Percentiles rank a stretch among this genome's conserved stretches.
Conservation (phyloP, 1,140 invertebrate species). For the Phortica variegata region DNA sequence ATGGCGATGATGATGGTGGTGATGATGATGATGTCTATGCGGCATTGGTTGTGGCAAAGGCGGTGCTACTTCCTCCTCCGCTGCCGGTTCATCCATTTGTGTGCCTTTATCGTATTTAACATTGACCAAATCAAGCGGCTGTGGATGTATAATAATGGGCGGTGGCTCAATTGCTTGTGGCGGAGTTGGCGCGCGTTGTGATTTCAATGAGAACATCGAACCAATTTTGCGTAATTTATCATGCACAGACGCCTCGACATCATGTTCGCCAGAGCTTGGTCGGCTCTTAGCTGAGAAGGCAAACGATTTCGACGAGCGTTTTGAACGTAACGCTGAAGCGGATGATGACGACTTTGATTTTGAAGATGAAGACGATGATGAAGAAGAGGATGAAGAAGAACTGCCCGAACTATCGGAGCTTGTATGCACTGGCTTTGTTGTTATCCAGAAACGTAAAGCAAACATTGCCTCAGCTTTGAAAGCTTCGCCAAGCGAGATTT, state of each 20-base stretch:
- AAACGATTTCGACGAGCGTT: conserved; percentile 35
- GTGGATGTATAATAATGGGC: neutral
- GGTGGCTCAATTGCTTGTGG: conserved; percentile 13
- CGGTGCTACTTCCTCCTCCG: neutral
- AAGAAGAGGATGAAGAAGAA: conserved; percentile 27
- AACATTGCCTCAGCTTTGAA: conserved; percentile 62
- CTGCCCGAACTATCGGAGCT: conserved; percentile 27
- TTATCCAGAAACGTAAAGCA: conserved; percentile 60
- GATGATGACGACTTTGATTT: conserved; percentile 20
- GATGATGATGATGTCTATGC: conserved; percentile 29
- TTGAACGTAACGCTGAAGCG: conserved; percentile 30
- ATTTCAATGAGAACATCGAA: conserved; percentile 48
- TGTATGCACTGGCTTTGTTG: conserved; percentile 45
- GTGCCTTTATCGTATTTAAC: conserved; percentile 32
- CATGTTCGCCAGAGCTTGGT: conserved; percentile 25
- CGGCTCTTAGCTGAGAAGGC: conserved; percentile 41
- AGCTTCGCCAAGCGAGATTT: conserved; percentile 63
- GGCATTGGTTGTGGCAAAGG: conserved; percentile 5
- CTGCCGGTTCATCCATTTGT: conserved; percentile 23
- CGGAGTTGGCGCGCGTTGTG: conserved; percentile 24
- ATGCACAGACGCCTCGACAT: conserved; percentile 38
- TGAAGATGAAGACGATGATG: conserved; percentile 28
- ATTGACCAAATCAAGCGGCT: conserved; percentile 11
- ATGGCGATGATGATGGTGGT: conserved; percentile 31
- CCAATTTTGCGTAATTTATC: conserved; percentile 43